Evolutionary conservation across 2,797 vertebrate genomes (phyloP).

Genomic region (Poeciliopsis paucimaculata): DNA sequence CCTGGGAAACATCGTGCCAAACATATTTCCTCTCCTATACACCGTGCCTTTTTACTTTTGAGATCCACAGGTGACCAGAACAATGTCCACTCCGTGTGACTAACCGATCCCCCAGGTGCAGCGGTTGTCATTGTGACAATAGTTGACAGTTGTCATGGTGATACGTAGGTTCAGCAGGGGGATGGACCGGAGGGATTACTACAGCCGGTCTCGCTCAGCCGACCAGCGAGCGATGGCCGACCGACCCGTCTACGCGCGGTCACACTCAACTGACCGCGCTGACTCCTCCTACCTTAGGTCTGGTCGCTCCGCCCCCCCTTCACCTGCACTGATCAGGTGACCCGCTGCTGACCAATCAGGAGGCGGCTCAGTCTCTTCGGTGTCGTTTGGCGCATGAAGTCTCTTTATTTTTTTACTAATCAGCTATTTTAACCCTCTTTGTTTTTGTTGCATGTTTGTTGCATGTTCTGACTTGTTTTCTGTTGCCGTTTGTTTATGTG

Average conservation of each 20-base stretch:
- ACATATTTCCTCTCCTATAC: neutral
- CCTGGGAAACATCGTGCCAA: slow-evolving; percentile 7
- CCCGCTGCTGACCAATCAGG: slow-evolving; percentile 65
- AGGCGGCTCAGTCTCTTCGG: neutral
- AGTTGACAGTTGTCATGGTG: slow-evolving; percentile 70
- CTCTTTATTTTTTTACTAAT: no score
- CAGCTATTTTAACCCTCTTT: neutral
- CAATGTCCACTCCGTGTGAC: slow-evolving; percentile 67
- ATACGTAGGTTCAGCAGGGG: slow-evolving; percentile 91
- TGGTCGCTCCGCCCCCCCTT: slow-evolving; percentile 95
- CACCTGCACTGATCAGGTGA: slow-evolving; percentile 97
- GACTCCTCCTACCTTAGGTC: slow-evolving; percentile 92
- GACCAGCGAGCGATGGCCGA: slow-evolving; percentile 90
- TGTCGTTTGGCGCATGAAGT: slow-evolving; percentile 16
- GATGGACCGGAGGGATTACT: slow-evolving; percentile 91
- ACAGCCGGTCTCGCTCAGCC: slow-evolving; percentile 91
- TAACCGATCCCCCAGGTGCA: slow-evolving; percentile 84
- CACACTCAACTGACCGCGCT: slow-evolving; percentile 90
- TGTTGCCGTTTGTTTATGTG: neutral
- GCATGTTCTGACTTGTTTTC: neutral
- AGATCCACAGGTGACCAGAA: slow-evolving; percentile 59
- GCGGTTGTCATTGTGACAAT: slow-evolving; percentile 33
- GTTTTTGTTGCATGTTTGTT: neutral
- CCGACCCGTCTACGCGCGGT: slow-evolving; percentile 86
- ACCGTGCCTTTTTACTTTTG: slow-evolving; percentile 8